Percentiles rank a stretch among this genome's conserved stretches.
phyloP scores from a whole-genome alignment of 92 coral and sea anemone genomes.

The Epizoanthus illoricatus region DNA sequence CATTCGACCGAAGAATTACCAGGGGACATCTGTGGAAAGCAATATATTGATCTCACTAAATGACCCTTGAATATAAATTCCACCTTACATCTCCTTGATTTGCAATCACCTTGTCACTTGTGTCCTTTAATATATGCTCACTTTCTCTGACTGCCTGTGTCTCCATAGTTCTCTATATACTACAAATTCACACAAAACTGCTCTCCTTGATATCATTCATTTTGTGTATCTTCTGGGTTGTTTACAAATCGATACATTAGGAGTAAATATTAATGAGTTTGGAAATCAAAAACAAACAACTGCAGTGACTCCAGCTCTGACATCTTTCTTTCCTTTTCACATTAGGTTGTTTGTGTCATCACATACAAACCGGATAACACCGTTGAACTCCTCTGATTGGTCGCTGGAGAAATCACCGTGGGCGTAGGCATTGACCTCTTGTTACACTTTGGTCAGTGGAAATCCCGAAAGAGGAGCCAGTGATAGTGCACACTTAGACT shows the following conservation, averaged over 20 bases:
- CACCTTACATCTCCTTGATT: not conserved
- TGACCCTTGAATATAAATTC: not conserved
- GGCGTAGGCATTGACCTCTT: constrained; percentile 39
- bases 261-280: not conserved
- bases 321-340: constrained; percentile 36
- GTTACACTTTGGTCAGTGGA: constrained; percentile 40
- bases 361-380: constrained; percentile 43
- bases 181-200: not conserved
- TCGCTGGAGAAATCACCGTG: constrained; percentile 33
- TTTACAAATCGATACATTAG: constrained; percentile 6
- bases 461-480: constrained; percentile 38
- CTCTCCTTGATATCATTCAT: not conserved
- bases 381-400: constrained; percentile 67
- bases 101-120: not conserved
- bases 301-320: not conserved
- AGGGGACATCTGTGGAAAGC: constrained; percentile 38
- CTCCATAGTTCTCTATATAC: not conserved
- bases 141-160: not conserved
- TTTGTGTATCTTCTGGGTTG: constrained; percentile 5
- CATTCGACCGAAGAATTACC: constrained; percentile 25
- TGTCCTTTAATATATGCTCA: not conserved
- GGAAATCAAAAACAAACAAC: constrained; percentile 11
- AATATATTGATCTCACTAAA: not conserved
- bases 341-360: constrained; percentile 72
- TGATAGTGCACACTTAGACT: constrained; percentile 21